Evolutionary conservation across 2,888 invertebrate genomes (phyloP), one percentile per base, ranked within the genome.

Genomic region (Anagyrus pseudococci): DNA sequence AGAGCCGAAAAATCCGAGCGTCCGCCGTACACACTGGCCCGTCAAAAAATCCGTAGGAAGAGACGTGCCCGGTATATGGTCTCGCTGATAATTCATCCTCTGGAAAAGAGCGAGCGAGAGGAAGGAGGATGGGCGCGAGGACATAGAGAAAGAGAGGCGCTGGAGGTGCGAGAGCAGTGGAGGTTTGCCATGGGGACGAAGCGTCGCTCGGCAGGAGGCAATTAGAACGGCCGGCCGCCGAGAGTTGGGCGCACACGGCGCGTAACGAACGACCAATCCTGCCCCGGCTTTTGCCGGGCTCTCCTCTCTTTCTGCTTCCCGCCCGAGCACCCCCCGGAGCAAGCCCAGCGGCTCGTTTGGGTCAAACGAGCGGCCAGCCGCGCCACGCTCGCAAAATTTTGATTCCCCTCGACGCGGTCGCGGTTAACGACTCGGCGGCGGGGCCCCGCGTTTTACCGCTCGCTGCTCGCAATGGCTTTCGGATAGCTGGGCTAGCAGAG

Each of bases 211-310:
- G 64, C 57, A 57, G 48, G 58, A 61, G 69, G 71, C 71, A 75
- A 75, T 75, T 73, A 74, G 74, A 71, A 69, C 66, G 67, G 67
- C 70, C 71, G 72, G 72, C 70, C 67, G 68, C n/a, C n/a, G 67
- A 63, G 40, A 52, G 62, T 53, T 57, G 33, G 55, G 22, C 41
- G 26, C 53, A 22, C 23, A 23, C 47, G 40, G 40, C 59, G 41
- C 62, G 54, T 65, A 67, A 69, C 63, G 60, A 61, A 63, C 53
- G 54, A 67, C 60, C 56, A 54, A 64, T n/a, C n/a, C n/a, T n/a
- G n/a, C n/a, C n/a, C 58, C 67, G 43, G 44, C 25, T 50, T 29
- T 25, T 22, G 46, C 43, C 46, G 15, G 52, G 17, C 8, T 23
- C 26, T 61, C 26, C 41, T 47, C n/a, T n/a, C n/a, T n/a, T n/a